Evolutionary conservation across 2,888 invertebrate genomes (phyloP).

Genomic region (Folsomia manolachei): DNA sequence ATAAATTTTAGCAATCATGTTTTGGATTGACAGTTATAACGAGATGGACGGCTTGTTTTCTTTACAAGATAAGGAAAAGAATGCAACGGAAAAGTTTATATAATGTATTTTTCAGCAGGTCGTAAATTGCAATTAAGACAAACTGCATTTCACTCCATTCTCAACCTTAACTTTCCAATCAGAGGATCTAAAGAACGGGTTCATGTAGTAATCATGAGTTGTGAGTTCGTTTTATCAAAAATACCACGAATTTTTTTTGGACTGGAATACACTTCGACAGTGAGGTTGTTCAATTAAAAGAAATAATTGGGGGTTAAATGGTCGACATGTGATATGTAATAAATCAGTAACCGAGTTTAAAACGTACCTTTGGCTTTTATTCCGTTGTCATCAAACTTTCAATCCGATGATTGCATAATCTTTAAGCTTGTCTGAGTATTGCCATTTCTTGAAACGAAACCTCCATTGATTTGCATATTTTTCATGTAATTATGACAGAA

Average conservation of each 20-base stretch:
- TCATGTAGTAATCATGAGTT: no score
- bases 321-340: not conserved
- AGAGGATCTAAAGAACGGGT: no score
- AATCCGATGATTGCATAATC: not conserved
- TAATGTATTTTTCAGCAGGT: slow-evolving; percentile 15
- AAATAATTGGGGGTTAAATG: not conserved
- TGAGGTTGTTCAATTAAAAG: not conserved
- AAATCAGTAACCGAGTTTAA: not conserved
- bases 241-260: not conserved
- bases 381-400: not conserved
- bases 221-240: no score
- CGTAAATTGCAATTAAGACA: slow-evolving; percentile 21
- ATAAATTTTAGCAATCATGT: no score
- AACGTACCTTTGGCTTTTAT: not conserved
- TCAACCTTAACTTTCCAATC: not conserved
- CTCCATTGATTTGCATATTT: not conserved
- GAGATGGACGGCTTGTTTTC: no score
- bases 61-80: no score
- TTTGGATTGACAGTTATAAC: no score
- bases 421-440: no score
- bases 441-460: not conserved
- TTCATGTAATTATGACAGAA: not conserved
- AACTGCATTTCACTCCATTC: not conserved
- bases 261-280: not conserved
- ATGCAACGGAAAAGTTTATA: not conserved